Evolutionary conservation across 2,113 vertebrate species (phyloP).

Genomic region (Hylia prasina): DNA sequence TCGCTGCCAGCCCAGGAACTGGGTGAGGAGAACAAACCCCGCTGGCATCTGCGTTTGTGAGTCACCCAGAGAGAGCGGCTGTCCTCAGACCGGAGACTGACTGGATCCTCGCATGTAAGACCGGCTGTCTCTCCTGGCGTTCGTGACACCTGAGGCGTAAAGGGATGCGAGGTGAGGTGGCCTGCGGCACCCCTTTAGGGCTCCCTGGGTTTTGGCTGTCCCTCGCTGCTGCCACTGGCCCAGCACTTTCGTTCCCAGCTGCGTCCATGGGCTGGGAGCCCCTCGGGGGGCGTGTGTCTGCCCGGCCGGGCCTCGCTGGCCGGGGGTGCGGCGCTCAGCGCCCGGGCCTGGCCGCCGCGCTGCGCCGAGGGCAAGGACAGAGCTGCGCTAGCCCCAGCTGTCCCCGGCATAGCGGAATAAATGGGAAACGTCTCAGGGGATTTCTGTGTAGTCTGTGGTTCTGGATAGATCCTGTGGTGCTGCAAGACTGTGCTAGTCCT

Average conservation of each 20-base stretch:
- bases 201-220: background rate
- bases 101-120: background rate
- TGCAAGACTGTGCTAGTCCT: background rate
- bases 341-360: background rate
- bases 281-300: background rate
- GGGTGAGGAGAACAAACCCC: background rate
- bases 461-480: background rate
- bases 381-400: fast-evolving
- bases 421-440: fast-evolving
- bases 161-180: background rate
- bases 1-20: background rate
- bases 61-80: background rate
- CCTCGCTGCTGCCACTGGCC: background rate
- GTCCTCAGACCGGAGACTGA: fast-evolving
- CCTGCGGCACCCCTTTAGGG: background rate
- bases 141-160: background rate
- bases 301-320: background rate
- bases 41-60: fast-evolving
- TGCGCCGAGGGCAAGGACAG: fast-evolving
- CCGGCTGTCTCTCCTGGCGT: background rate
- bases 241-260: fast-evolving
- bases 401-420: fast-evolving
- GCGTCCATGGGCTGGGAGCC: fast-evolving
- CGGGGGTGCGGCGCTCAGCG: background rate
- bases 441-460: background rate